Evolutionary conservation across 1,140 invertebrate species (phyloP).

Genomic region (Vollenhovia emeryi): DNA sequence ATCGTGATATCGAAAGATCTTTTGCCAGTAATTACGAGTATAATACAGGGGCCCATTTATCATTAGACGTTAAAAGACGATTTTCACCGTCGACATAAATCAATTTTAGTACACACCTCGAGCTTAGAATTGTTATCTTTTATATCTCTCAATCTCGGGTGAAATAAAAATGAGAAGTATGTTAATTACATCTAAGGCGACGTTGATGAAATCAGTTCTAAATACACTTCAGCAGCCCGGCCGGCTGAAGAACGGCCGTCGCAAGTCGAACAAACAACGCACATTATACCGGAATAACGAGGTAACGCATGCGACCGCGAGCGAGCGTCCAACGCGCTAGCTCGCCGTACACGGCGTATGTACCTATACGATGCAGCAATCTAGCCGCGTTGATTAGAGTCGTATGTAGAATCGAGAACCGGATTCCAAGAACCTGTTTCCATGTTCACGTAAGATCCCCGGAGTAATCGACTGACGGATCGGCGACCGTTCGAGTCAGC

Average conservation of each 20-base stretch:
- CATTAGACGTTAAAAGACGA: background rate
- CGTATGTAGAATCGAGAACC: constrained; percentile 86
- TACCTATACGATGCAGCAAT: constrained; percentile 83
- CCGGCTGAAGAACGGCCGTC: background rate
- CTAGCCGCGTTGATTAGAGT: constrained; percentile 86
- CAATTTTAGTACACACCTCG: background rate
- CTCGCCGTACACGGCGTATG: constrained; percentile 63
- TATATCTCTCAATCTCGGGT: background rate
- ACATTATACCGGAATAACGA: constrained; percentile 62
- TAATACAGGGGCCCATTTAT: background rate
- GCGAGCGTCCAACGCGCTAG: constrained; percentile 47
- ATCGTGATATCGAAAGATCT: background rate
- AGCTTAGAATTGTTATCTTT: background rate
- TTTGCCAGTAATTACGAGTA: background rate
- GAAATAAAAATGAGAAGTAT: background rate
- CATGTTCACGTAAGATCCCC: constrained; percentile 86
- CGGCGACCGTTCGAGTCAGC: constrained; percentile 86
- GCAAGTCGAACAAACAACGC: constrained; percentile 46
- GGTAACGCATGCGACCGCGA: constrained; percentile 64
- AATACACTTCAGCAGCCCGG: background rate
- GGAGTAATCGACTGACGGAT: constrained; percentile 86
- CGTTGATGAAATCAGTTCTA: constrained; percentile 21
- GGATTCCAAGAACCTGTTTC: constrained; percentile 86
- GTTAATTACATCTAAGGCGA: background rate
- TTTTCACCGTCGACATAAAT: background rate